A percentile compares a stretch with the other conserved stretches of the same genome.
phyloP scores from a whole-genome alignment of 2,888 invertebrate genomes.

The Lasioglossum vierecki region DNA sequence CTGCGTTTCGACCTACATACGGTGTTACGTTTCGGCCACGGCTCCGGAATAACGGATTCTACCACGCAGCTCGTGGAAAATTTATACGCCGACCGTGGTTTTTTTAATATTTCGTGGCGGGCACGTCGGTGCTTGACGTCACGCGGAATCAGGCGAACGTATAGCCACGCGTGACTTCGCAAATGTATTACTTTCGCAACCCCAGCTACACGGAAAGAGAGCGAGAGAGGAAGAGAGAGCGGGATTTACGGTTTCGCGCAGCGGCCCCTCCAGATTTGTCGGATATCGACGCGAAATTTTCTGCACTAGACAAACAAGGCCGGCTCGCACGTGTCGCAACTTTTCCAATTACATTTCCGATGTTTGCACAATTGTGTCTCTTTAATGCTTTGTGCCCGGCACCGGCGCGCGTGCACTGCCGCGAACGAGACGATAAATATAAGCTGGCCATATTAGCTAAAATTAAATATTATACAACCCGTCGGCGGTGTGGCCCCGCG shows the following conservation, averaged over 20 bases:
- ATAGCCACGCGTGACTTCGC: background rate
- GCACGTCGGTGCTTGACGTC: background rate
- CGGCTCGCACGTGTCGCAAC: constrained; percentile 52
- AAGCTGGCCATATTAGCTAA: constrained; percentile 39
- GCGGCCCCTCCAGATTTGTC: constrained; percentile 19
- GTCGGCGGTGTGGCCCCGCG: background rate
- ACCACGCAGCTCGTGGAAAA: background rate
- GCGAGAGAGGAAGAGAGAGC: background rate
- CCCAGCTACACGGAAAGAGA: background rate
- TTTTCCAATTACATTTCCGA: constrained; percentile 49
- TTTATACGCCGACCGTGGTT: background rate
- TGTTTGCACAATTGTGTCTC: constrained; percentile 50
- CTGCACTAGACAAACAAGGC: constrained; percentile 41
- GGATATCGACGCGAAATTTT: constrained; percentile 48
- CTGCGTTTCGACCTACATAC: background rate
- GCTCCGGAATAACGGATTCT: background rate
- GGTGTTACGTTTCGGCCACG: background rate
- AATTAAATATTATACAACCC: constrained; percentile 38
- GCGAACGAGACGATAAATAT: constrained; percentile 28
- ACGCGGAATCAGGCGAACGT: constrained; percentile 5
- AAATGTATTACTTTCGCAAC: constrained; percentile 3
- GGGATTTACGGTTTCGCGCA: background rate
- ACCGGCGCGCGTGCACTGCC: constrained; percentile 30
- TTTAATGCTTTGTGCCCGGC: constrained; percentile 28
- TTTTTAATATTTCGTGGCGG: background rate